phyloP scores from a whole-genome alignment of 2,113 vertebrate genomes.

The Ailuropoda melanoleuca region DNA sequence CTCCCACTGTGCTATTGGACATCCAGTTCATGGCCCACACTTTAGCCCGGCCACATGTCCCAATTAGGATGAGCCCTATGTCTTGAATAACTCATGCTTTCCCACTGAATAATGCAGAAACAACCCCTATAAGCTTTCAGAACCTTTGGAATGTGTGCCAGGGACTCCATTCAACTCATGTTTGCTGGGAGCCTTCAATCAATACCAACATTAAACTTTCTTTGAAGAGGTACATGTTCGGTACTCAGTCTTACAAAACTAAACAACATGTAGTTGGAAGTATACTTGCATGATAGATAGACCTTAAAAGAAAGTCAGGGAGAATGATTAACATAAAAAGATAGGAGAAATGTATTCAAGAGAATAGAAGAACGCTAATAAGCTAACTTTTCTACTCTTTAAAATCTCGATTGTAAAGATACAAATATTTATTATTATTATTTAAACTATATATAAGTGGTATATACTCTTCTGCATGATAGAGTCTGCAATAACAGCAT shows the following conservation, averaged over 20 bases:
- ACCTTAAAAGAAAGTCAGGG: background rate
- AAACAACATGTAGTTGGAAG: background rate
- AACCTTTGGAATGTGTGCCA: background rate
- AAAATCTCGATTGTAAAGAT: background rate
- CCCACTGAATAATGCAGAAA: background rate
- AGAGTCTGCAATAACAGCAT: background rate
- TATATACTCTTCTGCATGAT: background rate
- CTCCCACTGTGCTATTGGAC: background rate
- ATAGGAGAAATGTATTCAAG: background rate
- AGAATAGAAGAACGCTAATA: background rate
- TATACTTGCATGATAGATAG: background rate
- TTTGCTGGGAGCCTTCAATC: background rate
- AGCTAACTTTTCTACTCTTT: background rate
- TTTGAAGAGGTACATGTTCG: background rate
- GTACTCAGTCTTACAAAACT: background rate
- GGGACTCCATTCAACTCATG: background rate
- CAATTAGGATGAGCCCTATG: accelerated
- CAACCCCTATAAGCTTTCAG: background rate
- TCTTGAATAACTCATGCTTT: background rate
- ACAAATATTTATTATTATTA: background rate
- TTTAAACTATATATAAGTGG: background rate
- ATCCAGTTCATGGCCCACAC: background rate
- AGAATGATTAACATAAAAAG: background rate
- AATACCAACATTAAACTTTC: background rate
- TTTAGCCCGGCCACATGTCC: background rate